These are phyloP conservation scores for Aphelinus atriplicis DNA, from an alignment of 1,140 invertebrate genomes.

Conservation along the genomic window DNA sequence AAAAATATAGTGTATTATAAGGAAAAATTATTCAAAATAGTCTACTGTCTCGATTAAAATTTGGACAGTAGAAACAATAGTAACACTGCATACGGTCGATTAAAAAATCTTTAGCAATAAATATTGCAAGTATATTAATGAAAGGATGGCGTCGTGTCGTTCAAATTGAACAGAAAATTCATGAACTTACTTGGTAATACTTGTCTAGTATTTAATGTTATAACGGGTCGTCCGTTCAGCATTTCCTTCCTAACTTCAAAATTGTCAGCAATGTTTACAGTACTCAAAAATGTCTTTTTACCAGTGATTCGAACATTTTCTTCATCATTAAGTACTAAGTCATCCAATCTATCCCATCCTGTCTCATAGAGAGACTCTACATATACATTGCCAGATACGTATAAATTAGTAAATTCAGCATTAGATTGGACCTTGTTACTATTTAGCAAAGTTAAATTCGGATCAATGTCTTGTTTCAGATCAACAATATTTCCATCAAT, in stretches of 20 bases:
- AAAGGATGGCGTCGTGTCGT: too few relatives aligned
- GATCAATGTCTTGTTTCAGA: slow-evolving; percentile 18
- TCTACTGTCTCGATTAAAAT: too few relatives aligned
- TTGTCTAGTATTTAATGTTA: slow-evolving; percentile 50
- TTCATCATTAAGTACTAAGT: slow-evolving; percentile 50
- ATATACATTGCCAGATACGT: slow-evolving; percentile 47
- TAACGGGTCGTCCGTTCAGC: slow-evolving; percentile 49
- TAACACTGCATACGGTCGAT: too few relatives aligned
- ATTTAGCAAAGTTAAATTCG: slow-evolving; percentile 40
- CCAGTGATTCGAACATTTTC: slow-evolving; percentile 46
- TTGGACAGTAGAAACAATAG: too few relatives aligned
- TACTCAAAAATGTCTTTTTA: slow-evolving; percentile 46
- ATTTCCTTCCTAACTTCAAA: slow-evolving; percentile 41
- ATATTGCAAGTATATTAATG: too few relatives aligned
- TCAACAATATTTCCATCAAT: slow-evolving; percentile 50
- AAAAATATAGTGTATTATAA: too few relatives aligned
- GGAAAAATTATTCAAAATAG: too few relatives aligned
- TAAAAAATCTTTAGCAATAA: too few relatives aligned
- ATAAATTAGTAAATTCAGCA: slow-evolving; percentile 45
- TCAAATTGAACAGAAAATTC: neutral
- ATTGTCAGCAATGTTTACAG: slow-evolving; percentile 41
- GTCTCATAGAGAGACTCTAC: slow-evolving; percentile 42
- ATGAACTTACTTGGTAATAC: slow-evolving; percentile 47
- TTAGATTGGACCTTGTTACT: slow-evolving; percentile 39
- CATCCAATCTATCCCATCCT: slow-evolving; percentile 44